Percentiles rank a stretch among this genome's conserved stretches.
Evolutionary conservation across 2,888 invertebrate species (phyloP).

Genomic region (Tipula lateralis): DNA sequence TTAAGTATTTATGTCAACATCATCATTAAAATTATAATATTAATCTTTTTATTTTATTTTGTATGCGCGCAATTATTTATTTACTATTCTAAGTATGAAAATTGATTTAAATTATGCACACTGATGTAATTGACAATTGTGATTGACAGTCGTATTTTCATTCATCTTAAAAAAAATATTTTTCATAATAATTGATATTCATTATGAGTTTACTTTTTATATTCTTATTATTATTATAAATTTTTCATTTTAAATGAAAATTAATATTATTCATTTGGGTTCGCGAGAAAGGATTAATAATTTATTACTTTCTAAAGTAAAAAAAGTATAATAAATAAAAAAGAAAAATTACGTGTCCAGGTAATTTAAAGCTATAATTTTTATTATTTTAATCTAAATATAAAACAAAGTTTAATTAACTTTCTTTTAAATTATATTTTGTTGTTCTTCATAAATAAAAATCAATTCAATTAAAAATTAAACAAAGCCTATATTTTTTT

Average conservation of each 20-base stretch:
- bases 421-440: neutral
- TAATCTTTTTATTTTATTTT: slow-evolving; percentile 6
- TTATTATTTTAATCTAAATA: neutral
- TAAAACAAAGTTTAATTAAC: neutral
- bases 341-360: slow-evolving; percentile 8
- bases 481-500: neutral
- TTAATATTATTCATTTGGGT: neutral
- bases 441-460: neutral
- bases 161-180: neutral
- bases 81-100: neutral
- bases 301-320: slow-evolving; percentile 13
- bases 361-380: neutral
- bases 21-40: slow-evolving; percentile 25
- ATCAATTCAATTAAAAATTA: neutral
- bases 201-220: neutral
- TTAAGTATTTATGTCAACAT: slow-evolving; percentile 26
- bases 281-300: neutral
- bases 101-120: slow-evolving; percentile 24
- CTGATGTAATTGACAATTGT: slow-evolving; percentile 24
- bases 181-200: neutral
- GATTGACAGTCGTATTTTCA: slow-evolving; percentile 9
- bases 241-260: neutral
- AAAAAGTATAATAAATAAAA: neutral
- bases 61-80: slow-evolving; percentile 19
- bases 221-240: neutral